Percentiles rank a stretch among this genome's conserved stretches.
Evolutionary conservation across 2,113 vertebrate genomes (phyloP).

Genomic region (Danio rerio): DNA sequence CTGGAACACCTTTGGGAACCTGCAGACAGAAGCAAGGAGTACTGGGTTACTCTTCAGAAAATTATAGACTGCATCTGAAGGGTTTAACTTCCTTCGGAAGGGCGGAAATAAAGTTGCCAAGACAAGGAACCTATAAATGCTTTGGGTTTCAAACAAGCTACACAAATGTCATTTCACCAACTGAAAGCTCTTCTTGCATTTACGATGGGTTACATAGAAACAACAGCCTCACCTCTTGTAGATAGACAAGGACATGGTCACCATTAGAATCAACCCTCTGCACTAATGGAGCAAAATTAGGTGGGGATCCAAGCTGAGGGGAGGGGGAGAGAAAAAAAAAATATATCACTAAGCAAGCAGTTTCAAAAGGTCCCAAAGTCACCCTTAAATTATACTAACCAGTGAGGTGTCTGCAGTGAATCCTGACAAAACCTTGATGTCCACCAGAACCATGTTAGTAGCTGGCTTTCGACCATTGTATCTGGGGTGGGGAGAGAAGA

Average conservation of each 20-base stretch:
- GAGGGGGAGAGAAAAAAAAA: background rate
- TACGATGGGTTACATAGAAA: too few species aligned
- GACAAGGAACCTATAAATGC: too few species aligned
- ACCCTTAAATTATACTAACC: background rate
- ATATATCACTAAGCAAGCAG: background rate
- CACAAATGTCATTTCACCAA: too few species aligned
- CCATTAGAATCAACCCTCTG: too few species aligned
- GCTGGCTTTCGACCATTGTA: background rate
- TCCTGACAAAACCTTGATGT: background rate
- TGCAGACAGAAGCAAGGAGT: background rate
- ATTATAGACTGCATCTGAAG: background rate
- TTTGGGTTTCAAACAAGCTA: too few species aligned
- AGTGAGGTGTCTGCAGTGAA: background rate
- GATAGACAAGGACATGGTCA: too few species aligned
- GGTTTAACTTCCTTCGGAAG: too few species aligned
- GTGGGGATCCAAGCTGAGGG: background rate
- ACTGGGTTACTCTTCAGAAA: too few species aligned
- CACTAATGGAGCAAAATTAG: too few species aligned
- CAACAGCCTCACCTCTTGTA: too few species aligned
- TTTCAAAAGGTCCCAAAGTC: background rate
- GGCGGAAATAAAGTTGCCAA: too few species aligned
- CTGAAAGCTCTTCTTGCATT: too few species aligned
- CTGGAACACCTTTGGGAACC: background rate
- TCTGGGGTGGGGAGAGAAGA: background rate
- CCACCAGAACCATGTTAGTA: background rate